Percentiles rank a stretch among this genome's conserved stretches.
phyloP scores from a whole-genome alignment of 1,140 invertebrate genomes.

The Pseudoatta argentina region DNA sequence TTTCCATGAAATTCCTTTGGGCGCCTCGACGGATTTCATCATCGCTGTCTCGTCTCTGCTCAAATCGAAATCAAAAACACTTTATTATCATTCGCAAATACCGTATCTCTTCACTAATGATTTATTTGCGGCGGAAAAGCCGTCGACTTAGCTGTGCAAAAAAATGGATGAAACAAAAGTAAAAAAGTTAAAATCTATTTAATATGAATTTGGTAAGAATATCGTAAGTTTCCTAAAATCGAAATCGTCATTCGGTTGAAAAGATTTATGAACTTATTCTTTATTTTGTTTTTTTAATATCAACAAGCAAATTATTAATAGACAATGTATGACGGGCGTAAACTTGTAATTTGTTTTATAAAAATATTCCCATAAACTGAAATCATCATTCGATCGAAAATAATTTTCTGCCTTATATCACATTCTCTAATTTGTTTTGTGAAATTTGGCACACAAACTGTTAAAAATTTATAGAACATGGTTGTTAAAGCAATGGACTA shows the following conservation, averaged over 20 bases:
- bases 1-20: slow-evolving; percentile 76
- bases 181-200: neutral
- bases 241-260: neutral
- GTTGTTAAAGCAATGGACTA: neutral
- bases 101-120: neutral
- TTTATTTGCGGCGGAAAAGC: slow-evolving; percentile 26
- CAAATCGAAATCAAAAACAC: slow-evolving; percentile 72
- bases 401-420: neutral
- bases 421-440: neutral
- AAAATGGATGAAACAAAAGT: neutral
- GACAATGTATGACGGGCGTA: too few species aligned
- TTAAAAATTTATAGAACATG: neutral
- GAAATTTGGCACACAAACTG: neutral
- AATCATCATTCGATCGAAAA: neutral
- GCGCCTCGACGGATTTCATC: slow-evolving; percentile 70
- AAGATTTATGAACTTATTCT: too few species aligned
- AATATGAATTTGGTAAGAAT: neutral
- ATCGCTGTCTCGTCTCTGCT: slow-evolving; percentile 52
- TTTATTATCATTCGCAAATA: slow-evolving; percentile 52
- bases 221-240: neutral
- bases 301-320: too few species aligned
- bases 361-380: neutral
- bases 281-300: too few species aligned
- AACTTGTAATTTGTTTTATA: neutral
- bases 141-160: neutral